Evolutionary conservation across 2,113 vertebrate species (phyloP).

Genomic region (Psittacula cyanocephala): DNA sequence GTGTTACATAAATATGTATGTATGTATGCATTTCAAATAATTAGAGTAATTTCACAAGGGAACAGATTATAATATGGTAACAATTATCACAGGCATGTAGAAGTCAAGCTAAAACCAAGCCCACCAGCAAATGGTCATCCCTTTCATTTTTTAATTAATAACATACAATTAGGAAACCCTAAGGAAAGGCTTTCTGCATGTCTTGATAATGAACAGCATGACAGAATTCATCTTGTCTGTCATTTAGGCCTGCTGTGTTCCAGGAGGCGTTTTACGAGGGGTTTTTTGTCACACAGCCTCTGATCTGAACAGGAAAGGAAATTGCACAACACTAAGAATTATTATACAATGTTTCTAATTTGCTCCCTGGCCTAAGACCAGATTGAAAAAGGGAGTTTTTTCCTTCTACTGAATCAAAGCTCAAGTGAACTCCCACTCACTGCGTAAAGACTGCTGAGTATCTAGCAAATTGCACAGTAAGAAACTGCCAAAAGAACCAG

Average conservation of each 20-base stretch:
- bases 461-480: not conserved
- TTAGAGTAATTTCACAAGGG: not conserved
- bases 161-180: not conserved
- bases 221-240: not conserved
- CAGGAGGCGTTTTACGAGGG: not conserved
- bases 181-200: not conserved
- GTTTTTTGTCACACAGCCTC: not conserved
- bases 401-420: not conserved
- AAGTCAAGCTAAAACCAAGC: not conserved
- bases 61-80: not conserved
- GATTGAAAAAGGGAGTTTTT: slow-evolving; percentile 9
- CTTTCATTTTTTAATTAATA: not conserved
- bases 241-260: not conserved
- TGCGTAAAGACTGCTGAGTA: not conserved
- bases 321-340: not conserved
- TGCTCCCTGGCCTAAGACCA: not conserved
- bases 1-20: not conserved
- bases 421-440: not conserved
- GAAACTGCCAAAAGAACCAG: not conserved
- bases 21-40: not conserved
- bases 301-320: not conserved
- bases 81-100: not conserved
- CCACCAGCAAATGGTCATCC: not conserved
- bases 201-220: not conserved
- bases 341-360: slow-evolving; percentile 5